phyloP scores from a whole-genome alignment of 1,140 invertebrate genomes.

The Chymomyza costata region DNA sequence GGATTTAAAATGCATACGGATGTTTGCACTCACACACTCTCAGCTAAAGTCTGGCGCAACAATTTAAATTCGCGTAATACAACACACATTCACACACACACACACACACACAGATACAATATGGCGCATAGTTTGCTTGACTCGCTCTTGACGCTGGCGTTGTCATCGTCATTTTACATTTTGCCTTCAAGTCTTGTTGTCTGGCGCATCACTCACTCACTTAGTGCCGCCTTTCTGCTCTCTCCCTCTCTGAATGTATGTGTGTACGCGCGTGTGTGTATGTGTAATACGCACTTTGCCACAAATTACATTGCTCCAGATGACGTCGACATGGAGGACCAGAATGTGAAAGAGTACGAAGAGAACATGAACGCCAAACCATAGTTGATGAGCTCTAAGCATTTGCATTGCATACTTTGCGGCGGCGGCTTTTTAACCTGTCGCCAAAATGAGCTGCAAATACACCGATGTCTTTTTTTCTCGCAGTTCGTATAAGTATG shows the following conservation, averaged over 20 bases:
- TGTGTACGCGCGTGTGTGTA: slow-evolving; percentile 15
- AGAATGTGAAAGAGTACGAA: neutral
- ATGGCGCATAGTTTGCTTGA: slow-evolving; percentile 8
- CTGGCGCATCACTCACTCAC: slow-evolving; percentile 69
- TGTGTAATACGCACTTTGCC: slow-evolving; percentile 33
- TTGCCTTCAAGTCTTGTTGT: slow-evolving; percentile 67
- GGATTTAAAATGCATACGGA: too few species aligned
- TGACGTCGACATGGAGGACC: slow-evolving; percentile 24
- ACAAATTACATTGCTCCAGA: slow-evolving; percentile 58
- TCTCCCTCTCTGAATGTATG: neutral
- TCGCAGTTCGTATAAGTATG: slow-evolving; percentile 23
- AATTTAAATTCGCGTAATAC: too few species aligned
- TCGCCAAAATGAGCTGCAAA: slow-evolving; percentile 20
- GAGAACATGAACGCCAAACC: neutral
- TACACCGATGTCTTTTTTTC: slow-evolving; percentile 6
- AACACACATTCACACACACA: slow-evolving; percentile 5
- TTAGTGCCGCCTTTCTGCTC: slow-evolving; percentile 37
- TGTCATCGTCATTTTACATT: slow-evolving; percentile 68
- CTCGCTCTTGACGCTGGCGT: slow-evolving; percentile 1
- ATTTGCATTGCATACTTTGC: slow-evolving; percentile 57
- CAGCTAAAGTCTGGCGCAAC: too few species aligned
- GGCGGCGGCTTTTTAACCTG: slow-evolving; percentile 53
- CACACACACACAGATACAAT: slow-evolving; percentile 1
- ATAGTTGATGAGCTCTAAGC: slow-evolving; percentile 39
- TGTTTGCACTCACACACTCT: too few species aligned